These are phyloP conservation scores for Plotosus lineatus DNA, from an alignment of 2,113 vertebrate species.

Conservation along the genomic window DNA sequence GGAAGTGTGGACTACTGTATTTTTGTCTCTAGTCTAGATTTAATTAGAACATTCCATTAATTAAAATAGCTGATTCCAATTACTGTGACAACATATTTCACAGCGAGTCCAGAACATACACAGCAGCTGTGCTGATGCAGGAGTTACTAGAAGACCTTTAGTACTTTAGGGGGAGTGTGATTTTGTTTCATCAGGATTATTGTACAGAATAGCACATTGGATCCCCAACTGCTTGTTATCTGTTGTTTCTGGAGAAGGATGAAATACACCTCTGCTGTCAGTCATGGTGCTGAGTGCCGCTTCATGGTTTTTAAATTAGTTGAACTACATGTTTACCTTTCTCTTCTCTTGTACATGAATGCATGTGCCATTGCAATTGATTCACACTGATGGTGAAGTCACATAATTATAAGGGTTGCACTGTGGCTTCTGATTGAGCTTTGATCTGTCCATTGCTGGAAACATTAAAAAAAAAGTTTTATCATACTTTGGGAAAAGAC, in stretches of 20 bases:
- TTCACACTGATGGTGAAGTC: conserved; percentile 8
- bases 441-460: conserved; percentile 40
- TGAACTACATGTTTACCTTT: not conserved
- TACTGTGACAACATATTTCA: no score
- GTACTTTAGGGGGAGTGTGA: not conserved
- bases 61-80: not conserved
- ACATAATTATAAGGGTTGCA: conserved; percentile 27
- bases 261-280: conserved; percentile 20
- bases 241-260: conserved; percentile 23
- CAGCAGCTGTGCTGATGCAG: not conserved
- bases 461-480: conserved; percentile 28
- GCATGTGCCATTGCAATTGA: not conserved
- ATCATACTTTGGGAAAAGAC: conserved; percentile 20
- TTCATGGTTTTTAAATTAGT: not conserved
- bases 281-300: not conserved
- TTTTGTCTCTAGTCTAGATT: no score
- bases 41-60: no score
- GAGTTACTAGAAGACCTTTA: not conserved
- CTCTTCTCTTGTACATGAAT: not conserved
- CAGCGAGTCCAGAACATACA: not conserved
- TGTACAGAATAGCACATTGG: not conserved
- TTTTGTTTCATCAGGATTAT: conserved; percentile 8
- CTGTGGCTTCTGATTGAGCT: conserved; percentile 19
- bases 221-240: conserved; percentile 25
- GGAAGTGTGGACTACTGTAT: no score